phyloP scores from a whole-genome alignment of 2,797 vertebrate species.

The Lerista edwardsae region DNA sequence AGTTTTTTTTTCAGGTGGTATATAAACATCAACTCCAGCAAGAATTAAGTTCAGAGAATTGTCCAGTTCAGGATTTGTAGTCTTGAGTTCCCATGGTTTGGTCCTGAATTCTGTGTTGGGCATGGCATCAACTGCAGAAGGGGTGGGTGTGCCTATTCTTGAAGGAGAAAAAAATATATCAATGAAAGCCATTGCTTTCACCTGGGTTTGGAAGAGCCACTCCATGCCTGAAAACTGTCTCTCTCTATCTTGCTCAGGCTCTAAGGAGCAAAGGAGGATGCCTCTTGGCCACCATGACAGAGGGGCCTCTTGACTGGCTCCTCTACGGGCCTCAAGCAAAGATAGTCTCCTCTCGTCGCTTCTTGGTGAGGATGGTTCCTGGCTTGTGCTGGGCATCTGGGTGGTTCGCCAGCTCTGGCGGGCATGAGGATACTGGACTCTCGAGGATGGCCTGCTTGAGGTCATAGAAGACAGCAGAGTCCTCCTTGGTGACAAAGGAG shows the following conservation, averaged over 20 bases:
- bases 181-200: neutral
- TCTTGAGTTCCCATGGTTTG: neutral
- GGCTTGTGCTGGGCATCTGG: conserved; percentile 98
- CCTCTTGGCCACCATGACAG: neutral
- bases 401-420: conserved; percentile 94
- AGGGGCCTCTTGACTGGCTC: neutral
- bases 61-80: neutral
- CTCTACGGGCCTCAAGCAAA: conserved; percentile 84
- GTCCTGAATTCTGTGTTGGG: neutral
- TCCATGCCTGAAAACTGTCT: too few species aligned
- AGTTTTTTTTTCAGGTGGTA: neutral
- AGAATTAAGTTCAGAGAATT: neutral
- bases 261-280: fast-evolving
- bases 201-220: too few species aligned
- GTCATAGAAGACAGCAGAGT: conserved; percentile 94
- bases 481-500: conserved; percentile 98
- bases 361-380: conserved; percentile 98
- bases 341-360: conserved; percentile 97
- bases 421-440: conserved; percentile 96
- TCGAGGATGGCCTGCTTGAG: conserved; percentile 98
- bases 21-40: neutral
- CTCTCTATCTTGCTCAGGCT: neutral
- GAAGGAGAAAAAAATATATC: neutral
- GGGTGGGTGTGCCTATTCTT: neutral
- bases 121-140: neutral